A percentile compares a stretch with the other conserved stretches of the same genome.
These are phyloP conservation scores for Siderastrea radians DNA, from an alignment of 92 coral and sea anemone species.

Conservation along the genomic window DNA sequence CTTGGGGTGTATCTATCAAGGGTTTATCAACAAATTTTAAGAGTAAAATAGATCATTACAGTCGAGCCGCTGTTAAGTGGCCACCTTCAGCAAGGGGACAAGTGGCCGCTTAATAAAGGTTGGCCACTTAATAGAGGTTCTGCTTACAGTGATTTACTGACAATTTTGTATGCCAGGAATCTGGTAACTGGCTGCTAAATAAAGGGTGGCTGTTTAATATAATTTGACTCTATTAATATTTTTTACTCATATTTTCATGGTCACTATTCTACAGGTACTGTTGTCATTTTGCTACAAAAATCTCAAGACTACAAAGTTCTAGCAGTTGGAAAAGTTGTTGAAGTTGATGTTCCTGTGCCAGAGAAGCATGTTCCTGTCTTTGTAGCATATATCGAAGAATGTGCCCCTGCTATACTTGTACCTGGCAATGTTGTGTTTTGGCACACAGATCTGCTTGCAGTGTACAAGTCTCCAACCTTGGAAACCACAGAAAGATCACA, in stretches of 20 bases:
- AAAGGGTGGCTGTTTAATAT: background rate
- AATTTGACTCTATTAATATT: background rate
- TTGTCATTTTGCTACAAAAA: constrained; percentile 54
- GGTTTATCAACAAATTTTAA: background rate
- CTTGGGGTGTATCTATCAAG: too few species aligned
- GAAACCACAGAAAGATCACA: constrained; percentile 28
- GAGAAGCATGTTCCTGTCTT: constrained; percentile 53
- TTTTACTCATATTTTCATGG: constrained; percentile 34
- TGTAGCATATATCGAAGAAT: constrained; percentile 46
- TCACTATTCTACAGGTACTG: constrained; percentile 45
- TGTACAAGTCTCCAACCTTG: constrained; percentile 1
- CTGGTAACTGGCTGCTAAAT: background rate
- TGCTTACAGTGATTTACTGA: background rate
- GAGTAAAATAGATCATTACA: background rate
- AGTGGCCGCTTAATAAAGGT: too few species aligned
- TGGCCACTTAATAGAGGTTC: too few species aligned
- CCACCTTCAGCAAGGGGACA: too few species aligned
- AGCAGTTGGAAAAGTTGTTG: constrained; percentile 57
- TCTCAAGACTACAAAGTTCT: constrained; percentile 53
- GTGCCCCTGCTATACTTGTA: constrained; percentile 49
- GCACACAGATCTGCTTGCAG: constrained; percentile 49
- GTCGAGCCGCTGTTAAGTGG: too few species aligned
- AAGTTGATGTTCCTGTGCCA: constrained; percentile 48
- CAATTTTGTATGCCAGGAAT: background rate
- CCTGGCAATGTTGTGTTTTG: constrained; percentile 64